These are phyloP conservation scores for Baryphthengus martii DNA, from an alignment of 2,113 vertebrate genomes.

Conservation along the genomic window DNA sequence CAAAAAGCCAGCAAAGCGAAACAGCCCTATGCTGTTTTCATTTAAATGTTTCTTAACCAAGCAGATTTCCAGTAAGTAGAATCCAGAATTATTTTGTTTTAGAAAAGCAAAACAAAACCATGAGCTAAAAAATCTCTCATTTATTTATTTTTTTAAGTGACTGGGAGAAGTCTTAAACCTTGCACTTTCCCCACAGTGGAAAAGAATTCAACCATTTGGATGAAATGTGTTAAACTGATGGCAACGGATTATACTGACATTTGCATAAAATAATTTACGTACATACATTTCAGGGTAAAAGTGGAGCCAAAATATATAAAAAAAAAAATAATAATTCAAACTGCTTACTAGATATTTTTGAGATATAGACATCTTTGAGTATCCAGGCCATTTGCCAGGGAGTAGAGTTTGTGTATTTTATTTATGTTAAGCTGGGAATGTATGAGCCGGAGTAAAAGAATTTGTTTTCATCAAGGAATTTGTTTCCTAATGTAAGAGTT, in stretches of 20 bases:
- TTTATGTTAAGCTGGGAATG: background rate
- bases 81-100: constrained; percentile 38
- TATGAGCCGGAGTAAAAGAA: background rate
- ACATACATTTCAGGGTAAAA: background rate
- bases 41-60: constrained; percentile 32
- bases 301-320: background rate
- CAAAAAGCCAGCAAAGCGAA: constrained; percentile 23
- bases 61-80: constrained; percentile 32
- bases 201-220: background rate
- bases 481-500: background rate
- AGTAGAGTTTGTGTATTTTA: background rate
- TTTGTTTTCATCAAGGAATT: background rate
- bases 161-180: background rate
- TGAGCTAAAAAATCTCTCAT: background rate
- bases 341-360: background rate
- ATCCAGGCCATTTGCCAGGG: background rate
- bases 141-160: background rate
- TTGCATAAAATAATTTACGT: constrained; percentile 30
- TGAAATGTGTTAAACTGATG: background rate
- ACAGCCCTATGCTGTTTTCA: background rate
- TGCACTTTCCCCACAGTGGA: background rate
- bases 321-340: background rate
- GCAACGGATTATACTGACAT: background rate
- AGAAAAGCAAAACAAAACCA: constrained; percentile 27
- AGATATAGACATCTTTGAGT: background rate